These are phyloP conservation scores for Rhaphigaster nebulosa DNA, from an alignment of 2,888 invertebrate genomes.

Conservation along the genomic window DNA sequence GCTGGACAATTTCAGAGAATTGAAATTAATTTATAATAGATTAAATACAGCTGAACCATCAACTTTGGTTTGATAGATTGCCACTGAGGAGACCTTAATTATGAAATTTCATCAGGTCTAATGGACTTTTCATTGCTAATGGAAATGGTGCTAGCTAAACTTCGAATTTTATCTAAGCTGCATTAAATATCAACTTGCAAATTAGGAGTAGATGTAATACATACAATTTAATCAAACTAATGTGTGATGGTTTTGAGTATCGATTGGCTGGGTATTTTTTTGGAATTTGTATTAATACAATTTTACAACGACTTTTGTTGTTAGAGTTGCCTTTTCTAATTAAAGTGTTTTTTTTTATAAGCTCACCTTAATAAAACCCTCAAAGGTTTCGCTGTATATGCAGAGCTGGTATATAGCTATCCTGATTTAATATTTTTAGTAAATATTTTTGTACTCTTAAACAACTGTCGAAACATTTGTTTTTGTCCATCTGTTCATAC, in stretches of 20 bases:
- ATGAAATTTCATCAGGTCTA: background rate
- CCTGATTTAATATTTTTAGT: too few species aligned
- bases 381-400: too few species aligned
- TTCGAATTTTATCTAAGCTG: background rate
- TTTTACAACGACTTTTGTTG: too few species aligned
- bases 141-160: background rate
- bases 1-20: background rate
- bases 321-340: too few species aligned
- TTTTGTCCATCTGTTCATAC: too few species aligned
- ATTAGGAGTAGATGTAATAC: background rate
- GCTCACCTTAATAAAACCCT: too few species aligned
- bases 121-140: slow-evolving; percentile 12
- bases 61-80: background rate
- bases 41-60: background rate
- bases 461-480: too few species aligned
- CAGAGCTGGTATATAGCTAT: too few species aligned
- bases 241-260: background rate
- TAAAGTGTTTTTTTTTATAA: too few species aligned
- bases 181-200: background rate
- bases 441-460: too few species aligned
- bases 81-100: background rate
- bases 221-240: background rate
- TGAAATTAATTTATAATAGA: background rate
- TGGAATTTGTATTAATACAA: too few species aligned
- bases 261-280: too few species aligned